Evolutionary conservation across 2,797 vertebrate species (phyloP).

Genomic region (Ceryle rudis): DNA sequence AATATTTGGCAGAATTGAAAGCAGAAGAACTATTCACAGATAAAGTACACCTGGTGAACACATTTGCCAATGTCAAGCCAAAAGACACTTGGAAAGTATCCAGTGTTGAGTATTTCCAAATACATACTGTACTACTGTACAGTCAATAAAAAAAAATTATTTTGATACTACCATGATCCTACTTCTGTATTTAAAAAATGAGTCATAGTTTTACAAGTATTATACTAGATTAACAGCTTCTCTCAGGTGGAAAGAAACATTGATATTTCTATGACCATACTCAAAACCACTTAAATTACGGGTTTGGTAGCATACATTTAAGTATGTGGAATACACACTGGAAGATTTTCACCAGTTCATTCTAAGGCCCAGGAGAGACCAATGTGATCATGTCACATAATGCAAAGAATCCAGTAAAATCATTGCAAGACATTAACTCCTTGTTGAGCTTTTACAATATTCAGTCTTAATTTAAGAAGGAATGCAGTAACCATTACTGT

Average conservation of each 20-base stretch:
- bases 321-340: neutral
- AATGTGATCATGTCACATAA: neutral
- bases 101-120: slow-evolving; percentile 30
- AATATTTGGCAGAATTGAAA: slow-evolving; percentile 33
- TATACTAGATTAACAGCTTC: neutral
- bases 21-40: slow-evolving; percentile 19
- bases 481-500: neutral
- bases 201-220: neutral
- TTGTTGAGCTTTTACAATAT: neutral
- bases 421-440: neutral
- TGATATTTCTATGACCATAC: neutral
- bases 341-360: neutral
- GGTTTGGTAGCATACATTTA: neutral
- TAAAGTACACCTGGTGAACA: slow-evolving; percentile 55
- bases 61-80: slow-evolving; percentile 10
- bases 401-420: neutral
- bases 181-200: neutral
- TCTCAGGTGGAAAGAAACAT: neutral
- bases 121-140: slow-evolving; percentile 15
- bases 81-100: slow-evolving; percentile 29
- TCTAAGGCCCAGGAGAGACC: neutral
- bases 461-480: neutral
- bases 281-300: neutral
- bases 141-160: neutral
- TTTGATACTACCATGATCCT: neutral